phyloP scores from a whole-genome alignment of 2,888 invertebrate species.

The Himalopsyche japonica region DNA sequence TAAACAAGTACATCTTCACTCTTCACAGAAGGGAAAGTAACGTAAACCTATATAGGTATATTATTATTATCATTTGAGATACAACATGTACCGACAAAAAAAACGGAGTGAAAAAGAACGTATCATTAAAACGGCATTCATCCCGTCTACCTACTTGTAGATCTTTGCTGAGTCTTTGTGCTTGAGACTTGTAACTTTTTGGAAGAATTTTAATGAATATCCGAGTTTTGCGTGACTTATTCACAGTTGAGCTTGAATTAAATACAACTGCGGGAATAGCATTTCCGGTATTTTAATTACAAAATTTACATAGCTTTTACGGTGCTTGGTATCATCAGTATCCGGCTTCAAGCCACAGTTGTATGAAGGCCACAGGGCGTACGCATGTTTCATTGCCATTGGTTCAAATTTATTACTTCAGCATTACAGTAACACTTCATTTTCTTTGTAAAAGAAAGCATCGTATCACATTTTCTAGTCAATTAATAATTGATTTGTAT shows the following conservation, averaged over 20 bases:
- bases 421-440: no score
- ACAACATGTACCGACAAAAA: background rate
- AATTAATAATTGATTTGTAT: no score
- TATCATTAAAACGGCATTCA: background rate
- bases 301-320: background rate
- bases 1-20: background rate
- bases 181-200: background rate
- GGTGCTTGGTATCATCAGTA: no score
- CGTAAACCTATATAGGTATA: background rate
- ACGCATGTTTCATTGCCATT: no score
- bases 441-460: no score
- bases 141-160: background rate
- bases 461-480: no score
- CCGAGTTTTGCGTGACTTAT: background rate
- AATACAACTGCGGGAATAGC: background rate
- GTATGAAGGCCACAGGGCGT: no score
- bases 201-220: background rate
- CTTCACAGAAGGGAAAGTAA: background rate
- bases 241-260: background rate
- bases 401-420: no score
- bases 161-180: background rate
- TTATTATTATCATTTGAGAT: background rate
- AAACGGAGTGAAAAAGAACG: background rate
- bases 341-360: no score
- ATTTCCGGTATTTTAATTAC: background rate